Evolutionary conservation across 1,140 invertebrate genomes (phyloP), one percentile per base, ranked within the genome.

Genomic region (Plectus sambesii): DNA sequence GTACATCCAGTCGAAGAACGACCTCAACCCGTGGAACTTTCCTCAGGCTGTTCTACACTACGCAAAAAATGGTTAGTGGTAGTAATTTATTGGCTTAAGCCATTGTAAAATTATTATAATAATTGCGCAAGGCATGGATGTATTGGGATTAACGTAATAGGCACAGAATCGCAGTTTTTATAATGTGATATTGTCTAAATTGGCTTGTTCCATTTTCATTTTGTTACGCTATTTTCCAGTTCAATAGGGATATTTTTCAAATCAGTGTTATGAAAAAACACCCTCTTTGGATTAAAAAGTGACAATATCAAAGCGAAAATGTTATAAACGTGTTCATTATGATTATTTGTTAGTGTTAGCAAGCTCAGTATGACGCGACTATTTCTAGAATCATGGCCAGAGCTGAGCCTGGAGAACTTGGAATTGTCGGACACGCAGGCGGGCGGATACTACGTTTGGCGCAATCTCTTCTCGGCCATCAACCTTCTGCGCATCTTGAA

Each of bases 391-490:
- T 87, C 93, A 69, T 87, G 88, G 69, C 85, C 87, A 25, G 88
- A 93, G 71, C 70, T 97, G 50, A 93, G 87, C 19, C 80, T 82
- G 39, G 89, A 98, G 70, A 89, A 82, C 69, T 78, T 97, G 47
- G 76, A 61, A 70, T 58, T 66, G 62, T 69, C 42, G 19, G 35
- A 49, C 6, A 37, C 26, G n/a, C 44, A 30, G 19, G 58, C 26
- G 19, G 58, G 62, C 22, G 26, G 29, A 5, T 69, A 62, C 35
- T 96, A 82, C 73, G 92, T 87, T 37, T 99, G 92, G 93, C 77
- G 92, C 56, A 99, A 99, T 76, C 79, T 98, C 20, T 99, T 94
- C 73, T 87, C 89, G 1, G 96, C 90, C 66, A 94, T 98, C 40
- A 99, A 99, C 78, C 72, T 99, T 26, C 73, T 98, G 29, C 77